Conservation (phyloP, 2,113 vertebrate genomes). For the Sapajus apella region DNA sequence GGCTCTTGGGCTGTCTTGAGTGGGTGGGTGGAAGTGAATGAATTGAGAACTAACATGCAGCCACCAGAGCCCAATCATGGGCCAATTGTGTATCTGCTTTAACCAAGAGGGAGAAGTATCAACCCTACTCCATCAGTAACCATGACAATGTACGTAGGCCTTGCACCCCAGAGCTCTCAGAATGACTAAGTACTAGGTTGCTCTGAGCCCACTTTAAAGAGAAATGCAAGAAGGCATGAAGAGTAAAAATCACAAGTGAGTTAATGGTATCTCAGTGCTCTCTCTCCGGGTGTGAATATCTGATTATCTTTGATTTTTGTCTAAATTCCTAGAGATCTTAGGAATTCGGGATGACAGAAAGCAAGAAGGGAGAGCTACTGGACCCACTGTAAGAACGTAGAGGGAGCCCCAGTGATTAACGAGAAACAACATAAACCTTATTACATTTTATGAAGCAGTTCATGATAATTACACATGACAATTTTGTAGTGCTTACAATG, state of each 20-base stretch:
- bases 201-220: no score
- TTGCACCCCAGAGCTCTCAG: neutral
- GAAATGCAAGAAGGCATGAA: neutral
- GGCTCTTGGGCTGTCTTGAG: neutral
- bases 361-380: neutral
- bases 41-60: neutral
- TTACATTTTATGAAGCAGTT: neutral
- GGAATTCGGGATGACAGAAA: neutral
- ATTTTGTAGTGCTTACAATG: neutral
- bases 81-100: rapidly evolving
- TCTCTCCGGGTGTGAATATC: neutral
- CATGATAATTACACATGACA: neutral
- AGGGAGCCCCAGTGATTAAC: no score
- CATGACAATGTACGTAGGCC: rapidly evolving
- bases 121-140: neutral
- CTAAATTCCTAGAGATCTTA: neutral
- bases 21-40: no score
- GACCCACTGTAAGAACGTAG: neutral
- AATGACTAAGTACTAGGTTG: rapidly evolving
- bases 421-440: neutral
- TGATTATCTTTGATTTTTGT: neutral
- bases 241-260: neutral
- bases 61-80: rapidly evolving
- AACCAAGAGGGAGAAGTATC: neutral
- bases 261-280: neutral